Conservation (phyloP, 2,888 invertebrate species). For the Diarsia dahlii region DNA sequence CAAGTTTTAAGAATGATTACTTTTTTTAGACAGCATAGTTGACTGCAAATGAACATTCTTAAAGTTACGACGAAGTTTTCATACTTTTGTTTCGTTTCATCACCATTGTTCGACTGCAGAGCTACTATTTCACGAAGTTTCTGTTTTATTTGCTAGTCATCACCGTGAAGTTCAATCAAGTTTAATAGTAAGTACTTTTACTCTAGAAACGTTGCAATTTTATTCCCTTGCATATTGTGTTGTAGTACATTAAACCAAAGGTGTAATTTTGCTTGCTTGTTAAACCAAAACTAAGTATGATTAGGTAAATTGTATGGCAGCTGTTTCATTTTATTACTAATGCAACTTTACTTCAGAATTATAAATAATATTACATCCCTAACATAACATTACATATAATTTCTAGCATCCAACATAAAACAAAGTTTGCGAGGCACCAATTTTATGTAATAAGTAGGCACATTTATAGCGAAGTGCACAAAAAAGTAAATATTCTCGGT, state of each 20-base stretch:
- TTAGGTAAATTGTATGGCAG: neutral
- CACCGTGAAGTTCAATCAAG: constrained; percentile 4
- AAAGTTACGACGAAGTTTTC: constrained; percentile 26
- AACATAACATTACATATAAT: neutral
- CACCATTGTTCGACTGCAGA: constrained; percentile 19
- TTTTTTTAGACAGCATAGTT: constrained; percentile 30
- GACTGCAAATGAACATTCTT: constrained; percentile 18
- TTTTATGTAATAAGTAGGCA: no score
- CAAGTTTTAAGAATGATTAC: constrained; percentile 43
- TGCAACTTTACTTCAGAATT: neutral
- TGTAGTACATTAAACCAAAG: neutral
- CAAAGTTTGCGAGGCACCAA: no score
- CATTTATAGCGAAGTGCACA: no score
- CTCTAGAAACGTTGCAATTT: neutral
- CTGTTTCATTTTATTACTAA: neutral
- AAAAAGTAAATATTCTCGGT: no score
- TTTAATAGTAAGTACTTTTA: constrained; percentile 1
- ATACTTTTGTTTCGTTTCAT: constrained; percentile 31
- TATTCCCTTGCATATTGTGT: neutral
- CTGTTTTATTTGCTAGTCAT: constrained; percentile 13
- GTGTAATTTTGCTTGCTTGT: neutral
- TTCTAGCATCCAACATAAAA: no score
- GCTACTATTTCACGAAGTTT: constrained; percentile 14
- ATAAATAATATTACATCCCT: neutral
- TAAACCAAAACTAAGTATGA: neutral